Percentiles rank a stretch among this genome's conserved stretches.
Conservation (phyloP, 2,888 invertebrate genomes). For the Unio pictorum region DNA sequence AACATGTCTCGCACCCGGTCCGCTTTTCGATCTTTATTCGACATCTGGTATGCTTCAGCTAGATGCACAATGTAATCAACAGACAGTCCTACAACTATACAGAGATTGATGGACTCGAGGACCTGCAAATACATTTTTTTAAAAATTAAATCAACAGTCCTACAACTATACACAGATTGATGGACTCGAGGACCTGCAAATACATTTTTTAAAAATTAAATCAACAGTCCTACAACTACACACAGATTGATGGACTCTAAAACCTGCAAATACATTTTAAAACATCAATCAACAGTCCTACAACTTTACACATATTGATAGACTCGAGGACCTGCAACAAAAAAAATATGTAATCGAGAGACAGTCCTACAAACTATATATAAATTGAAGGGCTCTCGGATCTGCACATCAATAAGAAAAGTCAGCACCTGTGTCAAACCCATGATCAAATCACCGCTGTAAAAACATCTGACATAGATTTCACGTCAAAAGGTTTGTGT, state of each 20-base stretch:
- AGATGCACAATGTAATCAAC: slow-evolving; percentile 62
- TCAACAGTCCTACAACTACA: slow-evolving; percentile 53
- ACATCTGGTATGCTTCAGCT: slow-evolving; percentile 55
- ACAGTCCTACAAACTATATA: slow-evolving; percentile 59
- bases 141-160: slow-evolving; percentile 28
- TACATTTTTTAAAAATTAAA: no score
- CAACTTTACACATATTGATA: slow-evolving; percentile 56
- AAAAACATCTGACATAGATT: no score
- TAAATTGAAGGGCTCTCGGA: slow-evolving; percentile 57
- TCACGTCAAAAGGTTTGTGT: no score
- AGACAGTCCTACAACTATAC: slow-evolving; percentile 58
- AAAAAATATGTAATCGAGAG: slow-evolving; percentile 17
- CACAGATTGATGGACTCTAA: slow-evolving; percentile 57
- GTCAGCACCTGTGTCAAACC: neutral
- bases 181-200: slow-evolving; percentile 51
- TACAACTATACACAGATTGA: slow-evolving; percentile 59
- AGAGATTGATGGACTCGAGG: slow-evolving; percentile 56
- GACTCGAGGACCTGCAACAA: slow-evolving; percentile 50
- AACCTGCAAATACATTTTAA: slow-evolving; percentile 32
- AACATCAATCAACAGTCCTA: slow-evolving; percentile 54
- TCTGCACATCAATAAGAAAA: slow-evolving; percentile 24
- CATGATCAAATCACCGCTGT: neutral
- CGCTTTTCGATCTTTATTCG: slow-evolving; percentile 33
- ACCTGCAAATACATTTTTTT: slow-evolving; percentile 25
- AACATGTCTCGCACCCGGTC: slow-evolving; percentile 50